These are phyloP conservation scores for Cephus cinctus DNA, from an alignment of 1,140 invertebrate genomes.

Conservation along the genomic window DNA sequence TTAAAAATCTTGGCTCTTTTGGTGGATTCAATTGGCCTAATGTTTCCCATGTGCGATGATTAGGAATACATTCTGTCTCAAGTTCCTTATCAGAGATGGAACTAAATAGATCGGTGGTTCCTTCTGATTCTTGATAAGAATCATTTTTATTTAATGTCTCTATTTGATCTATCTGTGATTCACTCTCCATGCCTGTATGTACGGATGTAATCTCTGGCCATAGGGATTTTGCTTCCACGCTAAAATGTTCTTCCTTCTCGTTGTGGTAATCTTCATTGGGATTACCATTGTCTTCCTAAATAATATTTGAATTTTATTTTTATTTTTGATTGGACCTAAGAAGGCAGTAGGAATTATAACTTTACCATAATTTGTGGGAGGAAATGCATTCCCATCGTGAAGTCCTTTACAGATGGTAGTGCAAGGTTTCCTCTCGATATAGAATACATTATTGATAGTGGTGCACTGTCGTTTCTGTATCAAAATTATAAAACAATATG, in stretches of 20 bases:
- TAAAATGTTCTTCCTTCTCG: constrained; percentile 26
- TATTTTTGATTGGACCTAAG: not conserved
- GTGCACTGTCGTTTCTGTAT: not conserved
- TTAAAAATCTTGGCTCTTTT: constrained; percentile 38
- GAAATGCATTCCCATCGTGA: constrained; percentile 19
- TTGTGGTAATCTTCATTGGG: constrained; percentile 14
- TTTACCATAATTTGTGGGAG: constrained; percentile 23
- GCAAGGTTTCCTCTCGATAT: not conserved
- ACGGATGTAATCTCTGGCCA: constrained; percentile 18
- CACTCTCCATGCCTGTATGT: too few species aligned
- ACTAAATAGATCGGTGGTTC: too few species aligned
- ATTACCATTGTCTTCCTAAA: constrained; percentile 16
- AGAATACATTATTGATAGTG: not conserved
- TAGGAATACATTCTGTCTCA: too few species aligned
- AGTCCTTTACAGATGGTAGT: constrained; percentile 5
- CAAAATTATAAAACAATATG: constrained; percentile 13
- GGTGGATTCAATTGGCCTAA: constrained; percentile 31
- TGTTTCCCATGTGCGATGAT: constrained; percentile 46
- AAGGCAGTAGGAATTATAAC: not conserved
- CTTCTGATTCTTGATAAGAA: too few species aligned
- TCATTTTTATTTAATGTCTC: too few species aligned
- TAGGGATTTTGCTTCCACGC: constrained; percentile 27
- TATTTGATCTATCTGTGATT: too few species aligned
- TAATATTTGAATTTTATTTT: constrained; percentile 8
- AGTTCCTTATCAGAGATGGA: too few species aligned